Percentiles rank a stretch among this genome's conserved stretches.
These are phyloP conservation scores for Macrochelys suwanniensis DNA, from an alignment of 2,797 vertebrate species.

Conservation along the genomic window DNA sequence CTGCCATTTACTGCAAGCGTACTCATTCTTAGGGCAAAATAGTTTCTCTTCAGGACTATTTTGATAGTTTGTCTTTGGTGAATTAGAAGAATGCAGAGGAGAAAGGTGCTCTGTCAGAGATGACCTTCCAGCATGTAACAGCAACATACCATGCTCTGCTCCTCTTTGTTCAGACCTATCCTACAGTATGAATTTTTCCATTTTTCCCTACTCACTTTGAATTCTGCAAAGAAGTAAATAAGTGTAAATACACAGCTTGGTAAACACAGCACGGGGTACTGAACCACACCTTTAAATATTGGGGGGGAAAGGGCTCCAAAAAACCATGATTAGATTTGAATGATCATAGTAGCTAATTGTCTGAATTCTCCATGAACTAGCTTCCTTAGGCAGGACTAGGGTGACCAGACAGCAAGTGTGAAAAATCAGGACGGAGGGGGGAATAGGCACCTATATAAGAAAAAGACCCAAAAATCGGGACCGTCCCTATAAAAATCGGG, in stretches of 20 bases:
- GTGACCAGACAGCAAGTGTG: no score
- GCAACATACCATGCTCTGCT: background rate
- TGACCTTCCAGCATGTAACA: background rate
- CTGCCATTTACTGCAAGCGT: background rate
- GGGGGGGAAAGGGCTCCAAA: no score
- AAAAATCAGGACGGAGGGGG: no score
- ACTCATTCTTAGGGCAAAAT: background rate
- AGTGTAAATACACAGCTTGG: background rate
- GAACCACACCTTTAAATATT: constrained; percentile 24
- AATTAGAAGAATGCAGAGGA: background rate
- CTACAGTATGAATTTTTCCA: background rate
- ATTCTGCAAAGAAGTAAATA: background rate
- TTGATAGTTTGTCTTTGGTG: background rate
- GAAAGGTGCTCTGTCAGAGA: background rate
- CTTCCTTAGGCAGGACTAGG: background rate
- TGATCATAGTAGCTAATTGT: background rate
- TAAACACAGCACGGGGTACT: background rate
- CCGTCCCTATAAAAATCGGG: no score
- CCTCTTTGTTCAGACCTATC: background rate
- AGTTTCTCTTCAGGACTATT: background rate
- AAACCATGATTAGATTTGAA: background rate
- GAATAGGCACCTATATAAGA: no score
- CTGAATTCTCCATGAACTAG: constrained; percentile 24
- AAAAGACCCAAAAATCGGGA: no score
- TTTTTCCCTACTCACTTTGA: background rate